Evolutionary conservation across 2,888 invertebrate genomes (phyloP).

Genomic region (Matsumyia berberina): DNA sequence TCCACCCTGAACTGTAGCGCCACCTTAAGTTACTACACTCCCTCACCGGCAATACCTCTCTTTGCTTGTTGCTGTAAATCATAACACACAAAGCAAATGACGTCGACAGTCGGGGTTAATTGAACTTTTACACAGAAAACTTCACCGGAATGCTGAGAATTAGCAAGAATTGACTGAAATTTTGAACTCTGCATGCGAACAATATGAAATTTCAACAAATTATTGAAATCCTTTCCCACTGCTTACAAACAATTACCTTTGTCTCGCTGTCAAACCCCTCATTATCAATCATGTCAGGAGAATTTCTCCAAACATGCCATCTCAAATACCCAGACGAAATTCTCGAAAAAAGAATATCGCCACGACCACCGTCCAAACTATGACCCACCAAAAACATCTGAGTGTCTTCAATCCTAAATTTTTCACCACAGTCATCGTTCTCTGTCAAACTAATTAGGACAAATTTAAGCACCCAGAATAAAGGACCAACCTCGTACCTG

Average conservation of each 20-base stretch:
- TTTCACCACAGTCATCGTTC: conserved; percentile 80
- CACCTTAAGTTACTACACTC: no score
- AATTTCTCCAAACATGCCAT: conserved; percentile 61
- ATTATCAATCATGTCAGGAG: conserved; percentile 65
- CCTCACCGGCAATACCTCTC: no score
- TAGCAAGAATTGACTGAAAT: not conserved
- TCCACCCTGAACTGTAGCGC: no score
- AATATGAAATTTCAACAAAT: no score
- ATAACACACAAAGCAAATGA: no score
- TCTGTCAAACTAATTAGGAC: conserved; percentile 83
- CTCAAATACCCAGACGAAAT: conserved; percentile 74
- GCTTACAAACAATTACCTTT: conserved; percentile 35
- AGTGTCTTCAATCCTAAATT: conserved; percentile 25
- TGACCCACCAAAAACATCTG: conserved; percentile 21
- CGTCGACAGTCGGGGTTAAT: no score
- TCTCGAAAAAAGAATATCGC: conserved; percentile 52
- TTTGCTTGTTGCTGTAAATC: no score
- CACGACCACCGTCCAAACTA: conserved; percentile 20
- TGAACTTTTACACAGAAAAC: no score
- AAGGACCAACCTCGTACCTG: conserved; percentile 72
- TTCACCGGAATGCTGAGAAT: no score
- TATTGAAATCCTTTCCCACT: not conserved
- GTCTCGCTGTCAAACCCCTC: conserved; percentile 44
- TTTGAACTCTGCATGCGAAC: not conserved
- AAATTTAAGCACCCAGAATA: conserved; percentile 81